Evolutionary conservation across 2,888 invertebrate genomes (phyloP).

Genomic region (Melipona bicolor): DNA sequence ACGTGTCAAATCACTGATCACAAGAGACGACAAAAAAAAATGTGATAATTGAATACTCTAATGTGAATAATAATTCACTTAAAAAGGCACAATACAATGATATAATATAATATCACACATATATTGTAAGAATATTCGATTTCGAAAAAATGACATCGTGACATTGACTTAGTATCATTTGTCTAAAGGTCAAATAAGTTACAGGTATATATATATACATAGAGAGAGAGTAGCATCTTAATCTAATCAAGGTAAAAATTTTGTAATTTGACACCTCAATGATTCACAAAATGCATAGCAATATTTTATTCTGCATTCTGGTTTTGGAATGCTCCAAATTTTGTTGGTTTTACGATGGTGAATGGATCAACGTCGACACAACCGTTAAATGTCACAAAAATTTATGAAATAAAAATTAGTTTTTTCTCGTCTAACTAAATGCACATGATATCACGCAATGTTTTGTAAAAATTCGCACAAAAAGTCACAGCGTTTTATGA

Average conservation of each 20-base stretch:
- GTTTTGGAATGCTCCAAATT: background rate
- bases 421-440: background rate
- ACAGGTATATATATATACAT: background rate
- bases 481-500: background rate
- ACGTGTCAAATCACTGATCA: constrained; percentile 7
- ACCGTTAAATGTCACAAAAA: background rate
- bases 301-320: background rate
- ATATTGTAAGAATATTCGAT: background rate
- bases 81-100: too few relatives aligned
- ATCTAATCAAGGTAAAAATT: constrained; percentile 25
- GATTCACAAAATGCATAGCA: background rate
- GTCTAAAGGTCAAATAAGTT: constrained; percentile 27
- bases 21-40: background rate
- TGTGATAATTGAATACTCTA: background rate
- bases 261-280: background rate
- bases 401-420: background rate
- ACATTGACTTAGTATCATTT: constrained; percentile 37
- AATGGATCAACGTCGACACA: background rate
- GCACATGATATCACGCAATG: constrained; percentile 12
- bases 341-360: background rate
- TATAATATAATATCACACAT: background rate
- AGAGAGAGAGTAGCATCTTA: background rate
- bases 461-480: background rate
- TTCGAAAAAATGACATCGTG: background rate
- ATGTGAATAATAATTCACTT: background rate